A percentile compares a stretch with the other conserved stretches of the same genome.
Evolutionary conservation across 2,113 vertebrate species (phyloP).

Genomic region (Carollia perspicillata): DNA sequence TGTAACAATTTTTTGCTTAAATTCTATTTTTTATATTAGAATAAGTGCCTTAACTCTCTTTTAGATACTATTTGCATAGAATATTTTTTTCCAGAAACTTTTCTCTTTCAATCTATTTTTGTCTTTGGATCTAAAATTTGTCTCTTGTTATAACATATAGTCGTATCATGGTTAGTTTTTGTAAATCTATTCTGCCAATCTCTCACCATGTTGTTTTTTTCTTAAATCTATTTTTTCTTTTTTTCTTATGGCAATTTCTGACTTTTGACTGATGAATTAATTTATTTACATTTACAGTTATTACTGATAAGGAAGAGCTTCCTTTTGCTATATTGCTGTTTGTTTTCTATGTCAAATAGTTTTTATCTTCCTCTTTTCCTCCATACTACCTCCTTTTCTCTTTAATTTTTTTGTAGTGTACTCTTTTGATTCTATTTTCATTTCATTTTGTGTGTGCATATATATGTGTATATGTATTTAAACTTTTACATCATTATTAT

Average conservation of each 20-base stretch:
- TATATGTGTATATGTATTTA: background rate
- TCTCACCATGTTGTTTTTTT: background rate
- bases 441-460: background rate
- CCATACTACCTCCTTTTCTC: background rate
- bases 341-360: background rate
- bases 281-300: background rate
- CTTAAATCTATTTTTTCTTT: background rate
- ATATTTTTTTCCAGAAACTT: background rate
- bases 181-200: background rate
- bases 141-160: background rate
- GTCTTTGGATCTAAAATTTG: background rate
- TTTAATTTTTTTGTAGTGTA: background rate
- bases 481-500: background rate
- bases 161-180: background rate
- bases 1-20: constrained; percentile 6
- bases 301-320: background rate
- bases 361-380: background rate
- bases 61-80: background rate
- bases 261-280: background rate
- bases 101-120: background rate
- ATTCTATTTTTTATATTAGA: background rate
- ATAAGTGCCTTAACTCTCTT: background rate
- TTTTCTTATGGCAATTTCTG: background rate
- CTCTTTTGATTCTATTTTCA: background rate
- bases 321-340: background rate